phyloP scores from a whole-genome alignment of 2,888 invertebrate species.

The Deilephila elpenor region DNA sequence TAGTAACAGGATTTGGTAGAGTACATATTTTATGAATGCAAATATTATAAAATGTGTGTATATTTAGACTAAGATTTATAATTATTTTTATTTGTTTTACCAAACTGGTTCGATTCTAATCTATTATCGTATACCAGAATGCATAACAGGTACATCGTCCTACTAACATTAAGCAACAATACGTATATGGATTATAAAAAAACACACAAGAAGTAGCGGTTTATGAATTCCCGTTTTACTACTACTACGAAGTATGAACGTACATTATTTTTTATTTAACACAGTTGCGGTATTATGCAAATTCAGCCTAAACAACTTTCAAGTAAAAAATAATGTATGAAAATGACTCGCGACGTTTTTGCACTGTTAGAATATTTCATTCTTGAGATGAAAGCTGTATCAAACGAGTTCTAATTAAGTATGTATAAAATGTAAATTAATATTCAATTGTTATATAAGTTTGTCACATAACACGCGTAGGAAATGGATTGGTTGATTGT shows the following conservation, averaged over 20 bases:
- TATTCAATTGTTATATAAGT: slow-evolving; percentile 3
- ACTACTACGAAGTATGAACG: slow-evolving; percentile 1
- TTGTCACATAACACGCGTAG: slow-evolving; percentile 4
- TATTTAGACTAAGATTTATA: background rate
- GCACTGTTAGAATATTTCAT: background rate
- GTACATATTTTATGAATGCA: background rate
- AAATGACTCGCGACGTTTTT: background rate
- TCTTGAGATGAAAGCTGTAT: background rate
- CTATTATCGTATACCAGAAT: background rate
- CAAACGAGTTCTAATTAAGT: background rate
- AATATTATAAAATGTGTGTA: background rate
- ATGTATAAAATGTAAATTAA: background rate
- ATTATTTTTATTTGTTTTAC: background rate
- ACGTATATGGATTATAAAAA: background rate
- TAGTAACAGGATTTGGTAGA: background rate
- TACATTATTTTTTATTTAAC: background rate
- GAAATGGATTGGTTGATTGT: background rate
- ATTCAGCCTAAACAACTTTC: background rate
- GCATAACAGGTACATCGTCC: background rate
- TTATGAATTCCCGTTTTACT: slow-evolving; percentile 17
- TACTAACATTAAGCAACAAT: slow-evolving; percentile 5
- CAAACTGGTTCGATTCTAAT: background rate
- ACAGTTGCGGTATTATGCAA: background rate
- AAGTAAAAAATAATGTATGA: background rate
- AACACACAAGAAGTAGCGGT: slow-evolving; percentile 19